These are phyloP conservation scores for Petrolisthes manimaculis DNA, from an alignment of 2,888 invertebrate genomes.

Conservation along the genomic window DNA sequence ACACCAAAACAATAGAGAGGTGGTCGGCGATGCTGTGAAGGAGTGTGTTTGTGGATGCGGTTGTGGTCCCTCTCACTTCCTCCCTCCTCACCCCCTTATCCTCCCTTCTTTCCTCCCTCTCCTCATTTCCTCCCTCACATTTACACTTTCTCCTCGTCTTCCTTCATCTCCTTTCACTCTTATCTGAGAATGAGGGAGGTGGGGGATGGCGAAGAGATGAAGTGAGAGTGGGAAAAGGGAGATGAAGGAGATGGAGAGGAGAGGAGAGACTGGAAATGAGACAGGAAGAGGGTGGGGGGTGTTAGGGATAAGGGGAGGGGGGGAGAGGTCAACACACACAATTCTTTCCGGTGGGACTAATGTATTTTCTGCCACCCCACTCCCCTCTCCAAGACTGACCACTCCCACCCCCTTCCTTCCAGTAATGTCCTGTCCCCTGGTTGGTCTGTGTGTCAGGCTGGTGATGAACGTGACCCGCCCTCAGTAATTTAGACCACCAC, in stretches of 20 bases:
- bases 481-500: constrained; percentile 29
- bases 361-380: constrained; percentile 25
- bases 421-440: background rate
- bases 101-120: background rate
- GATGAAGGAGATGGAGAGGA: background rate
- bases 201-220: background rate
- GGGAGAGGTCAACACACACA: constrained; percentile 36
- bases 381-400: background rate
- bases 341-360: constrained; percentile 51
- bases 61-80: background rate
- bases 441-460: constrained; percentile 2
- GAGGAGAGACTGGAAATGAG: background rate
- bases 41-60: too few species aligned
- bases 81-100: too few species aligned
- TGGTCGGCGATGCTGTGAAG: too few species aligned
- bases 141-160: background rate
- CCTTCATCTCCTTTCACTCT: background rate
- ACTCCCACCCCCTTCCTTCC: background rate
- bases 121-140: background rate
- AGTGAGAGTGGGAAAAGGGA: background rate
- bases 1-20: too few species aligned
- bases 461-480: constrained; percentile 24
- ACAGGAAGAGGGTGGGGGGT: background rate
- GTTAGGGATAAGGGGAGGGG: background rate
- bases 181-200: background rate